These are phyloP conservation scores for Aporophyla lueneburgensis DNA, from an alignment of 2,888 invertebrate species.

Conservation along the genomic window DNA sequence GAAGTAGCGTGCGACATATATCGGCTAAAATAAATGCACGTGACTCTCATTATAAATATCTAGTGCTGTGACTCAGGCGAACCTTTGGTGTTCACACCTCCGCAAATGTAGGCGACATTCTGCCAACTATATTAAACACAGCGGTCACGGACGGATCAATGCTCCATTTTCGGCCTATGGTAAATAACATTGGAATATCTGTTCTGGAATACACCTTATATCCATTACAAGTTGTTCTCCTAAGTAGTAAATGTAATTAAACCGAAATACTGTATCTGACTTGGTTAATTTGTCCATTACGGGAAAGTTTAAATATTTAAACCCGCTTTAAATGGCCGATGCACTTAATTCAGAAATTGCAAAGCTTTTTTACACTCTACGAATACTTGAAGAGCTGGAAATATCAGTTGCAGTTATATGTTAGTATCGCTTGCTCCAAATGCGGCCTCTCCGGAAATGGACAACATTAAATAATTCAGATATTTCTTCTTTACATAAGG, in stretches of 20 bases:
- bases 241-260: slow-evolving; percentile 1
- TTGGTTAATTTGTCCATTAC: slow-evolving; percentile 27
- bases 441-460: slow-evolving; percentile 42
- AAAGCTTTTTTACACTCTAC: slow-evolving; percentile 21
- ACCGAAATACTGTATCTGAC: slow-evolving; percentile 23
- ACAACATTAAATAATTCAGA: slow-evolving; percentile 52
- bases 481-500: slow-evolving; percentile 48
- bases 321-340: neutral
- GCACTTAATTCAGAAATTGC: slow-evolving; percentile 17
- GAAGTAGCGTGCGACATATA: slow-evolving; percentile 58
- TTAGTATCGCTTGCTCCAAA: slow-evolving; percentile 33
- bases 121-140: slow-evolving; percentile 37
- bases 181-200: slow-evolving; percentile 3
- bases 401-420: slow-evolving; percentile 38
- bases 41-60: slow-evolving; percentile 59
- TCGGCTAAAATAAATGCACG: slow-evolving; percentile 63
- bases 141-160: slow-evolving; percentile 36
- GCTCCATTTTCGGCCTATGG: neutral
- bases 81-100: slow-evolving; percentile 24
- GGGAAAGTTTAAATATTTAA: slow-evolving; percentile 5
- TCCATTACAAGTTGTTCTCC: neutral
- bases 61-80: slow-evolving; percentile 50
- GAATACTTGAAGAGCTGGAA: slow-evolving; percentile 39
- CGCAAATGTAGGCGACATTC: slow-evolving; percentile 47
- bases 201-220: slow-evolving; percentile 9